These are phyloP conservation scores for Netelia fuscicornis DNA, from an alignment of 2,888 invertebrate genomes.

Conservation along the genomic window DNA sequence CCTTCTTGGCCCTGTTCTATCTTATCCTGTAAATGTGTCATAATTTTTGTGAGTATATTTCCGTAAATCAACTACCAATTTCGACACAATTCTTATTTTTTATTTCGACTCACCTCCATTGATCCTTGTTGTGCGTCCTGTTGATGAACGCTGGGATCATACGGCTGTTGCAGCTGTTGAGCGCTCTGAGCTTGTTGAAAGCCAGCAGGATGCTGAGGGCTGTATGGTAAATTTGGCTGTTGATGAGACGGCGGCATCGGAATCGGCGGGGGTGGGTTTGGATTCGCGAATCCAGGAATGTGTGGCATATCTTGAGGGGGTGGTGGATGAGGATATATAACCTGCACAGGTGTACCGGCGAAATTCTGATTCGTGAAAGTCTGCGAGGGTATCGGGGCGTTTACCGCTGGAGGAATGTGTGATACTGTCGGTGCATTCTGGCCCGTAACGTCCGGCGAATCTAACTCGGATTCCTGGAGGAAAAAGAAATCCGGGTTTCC, in stretches of 20 bases:
- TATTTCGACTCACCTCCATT: constrained; percentile 68
- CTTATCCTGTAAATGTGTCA: constrained; percentile 74
- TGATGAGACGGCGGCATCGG: constrained; percentile 86
- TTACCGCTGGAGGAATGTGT: constrained; percentile 85
- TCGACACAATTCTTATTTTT: background rate
- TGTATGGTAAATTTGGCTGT: constrained; percentile 80
- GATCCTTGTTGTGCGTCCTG: constrained; percentile 70
- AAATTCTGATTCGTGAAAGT: constrained; percentile 95
- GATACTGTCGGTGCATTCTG: constrained; percentile 78
- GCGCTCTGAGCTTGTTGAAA: constrained; percentile 76
- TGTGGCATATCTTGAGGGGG: constrained; percentile 83
- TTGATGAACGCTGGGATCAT: constrained; percentile 62
- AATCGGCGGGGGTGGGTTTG: constrained; percentile 86
- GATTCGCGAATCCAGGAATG: constrained; percentile 86
- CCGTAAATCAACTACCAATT: background rate
- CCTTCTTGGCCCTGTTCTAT: constrained; percentile 77
- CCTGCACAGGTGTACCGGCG: constrained; percentile 84
- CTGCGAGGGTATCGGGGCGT: constrained; percentile 90
- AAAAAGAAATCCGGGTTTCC: constrained; percentile 92
- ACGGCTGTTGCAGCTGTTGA: constrained; percentile 66
- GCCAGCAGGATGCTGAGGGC: constrained; percentile 81
- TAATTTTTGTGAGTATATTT: too few relatives aligned
- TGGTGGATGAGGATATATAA: constrained; percentile 85
- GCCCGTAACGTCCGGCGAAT: constrained; percentile 89
- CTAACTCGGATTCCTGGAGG: constrained; percentile 96